Evolutionary conservation across 2,797 vertebrate species (phyloP).

Genomic region (Oreortyx pictus): DNA sequence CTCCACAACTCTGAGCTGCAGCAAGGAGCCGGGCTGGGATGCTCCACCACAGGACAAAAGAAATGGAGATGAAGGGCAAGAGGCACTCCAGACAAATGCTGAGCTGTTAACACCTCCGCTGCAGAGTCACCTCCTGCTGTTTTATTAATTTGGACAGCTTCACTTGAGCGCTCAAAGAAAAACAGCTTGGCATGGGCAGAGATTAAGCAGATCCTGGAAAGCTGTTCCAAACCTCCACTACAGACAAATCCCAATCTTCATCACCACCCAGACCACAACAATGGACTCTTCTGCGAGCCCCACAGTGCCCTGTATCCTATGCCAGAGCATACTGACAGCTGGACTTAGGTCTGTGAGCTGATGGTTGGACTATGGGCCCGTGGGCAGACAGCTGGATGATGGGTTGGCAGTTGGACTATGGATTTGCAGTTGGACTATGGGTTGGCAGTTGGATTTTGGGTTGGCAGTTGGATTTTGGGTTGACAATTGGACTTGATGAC

Average conservation of each 20-base stretch:
- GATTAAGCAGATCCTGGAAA: not conserved
- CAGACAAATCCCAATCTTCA: not conserved
- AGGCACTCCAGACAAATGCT: not conserved
- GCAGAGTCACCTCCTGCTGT: not conserved
- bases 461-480: too few species aligned
- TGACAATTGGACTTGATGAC: too few species aligned
- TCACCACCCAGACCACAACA: not conserved
- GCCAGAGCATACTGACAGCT: not conserved
- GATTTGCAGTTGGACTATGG: too few species aligned
- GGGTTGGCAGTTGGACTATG: too few species aligned
- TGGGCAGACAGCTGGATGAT: too few species aligned
- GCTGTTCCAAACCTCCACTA: not conserved
- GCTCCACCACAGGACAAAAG: not conserved
- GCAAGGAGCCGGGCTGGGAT: not conserved
- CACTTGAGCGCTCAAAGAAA: not conserved
- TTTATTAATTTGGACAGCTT: not conserved
- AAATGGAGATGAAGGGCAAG: not conserved
- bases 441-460: too few species aligned
- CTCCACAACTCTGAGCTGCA: not conserved
- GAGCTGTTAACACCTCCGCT: not conserved
- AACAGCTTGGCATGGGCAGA: accelerated
- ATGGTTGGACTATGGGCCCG: too few species aligned
- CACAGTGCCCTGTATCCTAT: not conserved
- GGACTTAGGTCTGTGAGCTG: too few species aligned
- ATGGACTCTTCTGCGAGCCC: not conserved